phyloP scores from a whole-genome alignment of 2,888 invertebrate genomes.

The Mesorhabditis belari region DNA sequence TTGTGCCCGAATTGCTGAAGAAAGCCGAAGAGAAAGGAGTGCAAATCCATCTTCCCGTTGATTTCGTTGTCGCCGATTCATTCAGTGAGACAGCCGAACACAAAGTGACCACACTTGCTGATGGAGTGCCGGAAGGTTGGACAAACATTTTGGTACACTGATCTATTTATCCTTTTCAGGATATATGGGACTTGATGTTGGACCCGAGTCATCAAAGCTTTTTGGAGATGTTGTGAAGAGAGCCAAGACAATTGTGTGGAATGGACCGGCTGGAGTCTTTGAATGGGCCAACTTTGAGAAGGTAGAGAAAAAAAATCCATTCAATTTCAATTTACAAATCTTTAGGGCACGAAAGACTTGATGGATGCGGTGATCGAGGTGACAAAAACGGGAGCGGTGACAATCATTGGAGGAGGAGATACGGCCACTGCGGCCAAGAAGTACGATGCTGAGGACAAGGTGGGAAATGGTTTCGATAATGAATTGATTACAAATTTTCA shows the following conservation, averaged over 20 bases:
- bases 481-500: background rate
- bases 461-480: slow-evolving; percentile 54
- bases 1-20: slow-evolving; percentile 77
- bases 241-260: slow-evolving; percentile 97
- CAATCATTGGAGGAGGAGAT: slow-evolving; percentile 47
- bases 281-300: slow-evolving; percentile 67
- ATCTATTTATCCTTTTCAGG: slow-evolving; percentile 63
- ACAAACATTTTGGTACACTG: slow-evolving; percentile 41
- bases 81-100: slow-evolving; percentile 79
- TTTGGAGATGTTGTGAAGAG: slow-evolving; percentile 73
- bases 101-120: slow-evolving; percentile 69
- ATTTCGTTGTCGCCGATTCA: slow-evolving; percentile 88
- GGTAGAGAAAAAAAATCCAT: background rate
- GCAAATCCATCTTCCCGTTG: slow-evolving; percentile 80
- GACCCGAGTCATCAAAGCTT: slow-evolving; percentile 73
- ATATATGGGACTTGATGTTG: slow-evolving; percentile 76
- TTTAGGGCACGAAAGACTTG: slow-evolving; percentile 74
- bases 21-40: slow-evolving; percentile 78
- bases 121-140: slow-evolving; percentile 84
- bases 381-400: slow-evolving; percentile 70
- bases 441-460: slow-evolving; percentile 89
- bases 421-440: slow-evolving; percentile 72
- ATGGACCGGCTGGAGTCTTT: slow-evolving; percentile 96
- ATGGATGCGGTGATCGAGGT: slow-evolving; percentile 91
- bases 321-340: background rate